phyloP scores from a whole-genome alignment of 2,797 vertebrate species.

The Acanthiza pusilla region DNA sequence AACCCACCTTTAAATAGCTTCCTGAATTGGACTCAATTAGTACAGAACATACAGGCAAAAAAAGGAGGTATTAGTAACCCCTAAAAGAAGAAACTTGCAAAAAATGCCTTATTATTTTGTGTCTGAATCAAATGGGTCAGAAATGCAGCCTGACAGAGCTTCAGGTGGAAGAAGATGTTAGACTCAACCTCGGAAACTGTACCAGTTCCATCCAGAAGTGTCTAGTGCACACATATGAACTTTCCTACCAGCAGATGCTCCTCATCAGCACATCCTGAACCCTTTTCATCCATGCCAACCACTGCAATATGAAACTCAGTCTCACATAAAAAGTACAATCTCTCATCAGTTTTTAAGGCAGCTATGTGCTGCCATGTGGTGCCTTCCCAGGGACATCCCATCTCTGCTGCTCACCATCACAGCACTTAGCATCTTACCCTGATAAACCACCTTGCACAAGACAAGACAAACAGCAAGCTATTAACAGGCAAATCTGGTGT shows the following conservation, averaged over 20 bases:
- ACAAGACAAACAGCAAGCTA: background rate
- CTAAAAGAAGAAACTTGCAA: background rate
- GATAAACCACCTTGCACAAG: background rate
- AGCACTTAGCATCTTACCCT: background rate
- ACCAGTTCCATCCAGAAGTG: background rate
- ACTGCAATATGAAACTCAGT: fast-evolving
- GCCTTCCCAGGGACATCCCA: background rate
- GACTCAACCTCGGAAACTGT: background rate
- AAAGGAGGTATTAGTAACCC: background rate
- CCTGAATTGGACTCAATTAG: background rate
- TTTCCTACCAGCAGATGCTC: background rate
- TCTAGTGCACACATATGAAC: fast-evolving
- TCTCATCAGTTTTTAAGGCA: background rate
- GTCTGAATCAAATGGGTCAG: background rate
- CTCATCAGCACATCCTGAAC: background rate
- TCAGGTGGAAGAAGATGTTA: background rate
- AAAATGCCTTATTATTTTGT: background rate
- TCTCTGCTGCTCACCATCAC: background rate
- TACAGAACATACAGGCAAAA: background rate
- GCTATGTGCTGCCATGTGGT: fast-evolving
- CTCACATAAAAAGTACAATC: background rate
- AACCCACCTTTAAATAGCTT: background rate
- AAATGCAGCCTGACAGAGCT: background rate
- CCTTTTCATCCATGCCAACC: background rate
- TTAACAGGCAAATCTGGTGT: background rate